These are phyloP conservation scores for Danaus plexippus DNA, from an alignment of 1,140 invertebrate genomes.

Conservation along the genomic window DNA sequence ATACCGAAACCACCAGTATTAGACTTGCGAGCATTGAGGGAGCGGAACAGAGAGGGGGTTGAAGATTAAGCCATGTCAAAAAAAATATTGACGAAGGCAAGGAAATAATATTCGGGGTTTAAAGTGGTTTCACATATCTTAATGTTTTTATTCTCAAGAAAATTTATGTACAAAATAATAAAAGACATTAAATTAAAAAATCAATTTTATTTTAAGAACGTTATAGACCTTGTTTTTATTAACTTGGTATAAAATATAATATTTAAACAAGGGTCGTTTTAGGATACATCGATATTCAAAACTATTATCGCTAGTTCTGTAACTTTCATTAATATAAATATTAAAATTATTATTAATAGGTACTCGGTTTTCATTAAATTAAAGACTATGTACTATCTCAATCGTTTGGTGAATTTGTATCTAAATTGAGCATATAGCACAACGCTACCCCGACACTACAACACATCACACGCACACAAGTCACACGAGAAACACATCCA, in stretches of 20 bases:
- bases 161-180: slow-evolving; percentile 10
- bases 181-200: slow-evolving; percentile 26
- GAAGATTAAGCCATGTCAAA: background rate
- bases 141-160: background rate
- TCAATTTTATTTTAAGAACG: slow-evolving; percentile 50
- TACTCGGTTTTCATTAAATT: slow-evolving; percentile 68
- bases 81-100: slow-evolving; percentile 5
- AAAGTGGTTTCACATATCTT: background rate
- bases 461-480: slow-evolving; percentile 52
- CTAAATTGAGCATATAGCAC: slow-evolving; percentile 71
- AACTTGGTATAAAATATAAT: slow-evolving; percentile 44
- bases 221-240: slow-evolving; percentile 40
- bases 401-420: slow-evolving; percentile 69
- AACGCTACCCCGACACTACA: slow-evolving; percentile 64
- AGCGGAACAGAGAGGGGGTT: slow-evolving; percentile 7
- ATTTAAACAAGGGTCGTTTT: slow-evolving; percentile 41
- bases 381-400: slow-evolving; percentile 67
- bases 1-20: slow-evolving; percentile 29
- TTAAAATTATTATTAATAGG: slow-evolving; percentile 70
- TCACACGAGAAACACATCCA: slow-evolving; percentile 64
- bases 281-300: slow-evolving; percentile 46
- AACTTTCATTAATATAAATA: slow-evolving; percentile 69
- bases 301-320: slow-evolving; percentile 52
- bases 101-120: too few species aligned
- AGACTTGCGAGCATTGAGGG: slow-evolving; percentile 17